phyloP scores from a whole-genome alignment of 2,113 vertebrate species.

The Tricholaema leucomelas region DNA sequence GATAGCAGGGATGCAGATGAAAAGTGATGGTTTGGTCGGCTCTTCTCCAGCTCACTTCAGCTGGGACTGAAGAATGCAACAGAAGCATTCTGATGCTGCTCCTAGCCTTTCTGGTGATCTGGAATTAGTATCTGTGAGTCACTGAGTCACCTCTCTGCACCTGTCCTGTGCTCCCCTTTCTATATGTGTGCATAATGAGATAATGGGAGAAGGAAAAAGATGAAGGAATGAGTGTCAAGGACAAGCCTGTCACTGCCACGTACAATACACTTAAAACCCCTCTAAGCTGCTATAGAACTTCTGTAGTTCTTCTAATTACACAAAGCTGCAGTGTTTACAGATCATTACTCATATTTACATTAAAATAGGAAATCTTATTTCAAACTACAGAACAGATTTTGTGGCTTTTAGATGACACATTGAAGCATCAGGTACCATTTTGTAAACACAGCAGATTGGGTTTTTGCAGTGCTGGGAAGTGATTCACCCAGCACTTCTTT shows the following conservation, averaged over 20 bases:
- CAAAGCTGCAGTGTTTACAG: background rate
- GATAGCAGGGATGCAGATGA: background rate
- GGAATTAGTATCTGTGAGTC: accelerated
- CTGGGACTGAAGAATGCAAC: background rate
- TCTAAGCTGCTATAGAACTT: background rate
- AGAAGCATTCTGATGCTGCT: background rate
- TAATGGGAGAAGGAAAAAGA: background rate
- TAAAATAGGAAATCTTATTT: background rate
- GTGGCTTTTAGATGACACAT: background rate
- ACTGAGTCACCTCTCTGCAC: background rate
- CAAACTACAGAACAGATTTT: background rate
- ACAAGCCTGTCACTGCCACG: background rate
- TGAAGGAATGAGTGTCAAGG: background rate
- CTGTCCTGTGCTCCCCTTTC: background rate
- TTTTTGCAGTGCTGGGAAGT: background rate
- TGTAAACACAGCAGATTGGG: background rate
- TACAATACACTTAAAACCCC: background rate
- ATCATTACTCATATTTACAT: background rate
- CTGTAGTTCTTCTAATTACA: background rate
- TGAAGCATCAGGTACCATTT: background rate
- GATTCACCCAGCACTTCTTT: background rate
- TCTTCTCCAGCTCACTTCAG: background rate
- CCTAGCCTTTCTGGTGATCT: background rate
- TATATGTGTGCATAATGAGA: accelerated
- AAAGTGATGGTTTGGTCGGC: accelerated